Evolutionary conservation across 2,113 vertebrate species (phyloP).

Genomic region (Coregonus clupeaformis): DNA sequence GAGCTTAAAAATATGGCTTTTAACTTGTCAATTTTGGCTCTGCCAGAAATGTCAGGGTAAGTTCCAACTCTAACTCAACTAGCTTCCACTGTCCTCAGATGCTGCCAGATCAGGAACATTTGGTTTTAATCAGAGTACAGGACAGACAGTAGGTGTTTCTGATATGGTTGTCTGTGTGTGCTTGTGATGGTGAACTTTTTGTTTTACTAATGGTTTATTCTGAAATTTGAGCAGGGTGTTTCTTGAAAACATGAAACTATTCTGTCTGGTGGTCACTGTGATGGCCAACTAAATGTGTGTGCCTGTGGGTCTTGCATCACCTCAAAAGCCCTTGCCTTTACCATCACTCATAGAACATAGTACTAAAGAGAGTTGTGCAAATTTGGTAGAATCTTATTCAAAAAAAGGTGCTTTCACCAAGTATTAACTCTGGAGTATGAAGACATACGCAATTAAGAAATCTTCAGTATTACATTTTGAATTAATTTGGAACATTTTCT

Average conservation of each 20-base stretch:
- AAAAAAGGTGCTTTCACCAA: too few species aligned
- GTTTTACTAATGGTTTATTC: slow-evolving; percentile 53
- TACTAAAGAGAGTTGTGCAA: neutral
- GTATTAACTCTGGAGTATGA: too few species aligned
- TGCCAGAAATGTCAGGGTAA: neutral
- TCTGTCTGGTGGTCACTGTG: too few species aligned
- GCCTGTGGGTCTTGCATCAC: neutral
- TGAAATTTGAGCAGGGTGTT: slow-evolving; percentile 57
- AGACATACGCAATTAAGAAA: too few species aligned
- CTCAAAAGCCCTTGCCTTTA: neutral
- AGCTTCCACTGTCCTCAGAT: slow-evolving; percentile 11
- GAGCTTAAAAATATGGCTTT: neutral
- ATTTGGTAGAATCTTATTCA: too few species aligned
- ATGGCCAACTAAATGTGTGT: neutral
- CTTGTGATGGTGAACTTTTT: slow-evolving; percentile 18
- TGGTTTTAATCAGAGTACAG: slow-evolving; percentile 55
- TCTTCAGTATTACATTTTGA: too few species aligned
- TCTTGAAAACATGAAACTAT: slow-evolving; percentile 48
- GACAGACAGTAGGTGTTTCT: slow-evolving; percentile 34
- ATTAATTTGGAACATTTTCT: too few species aligned
- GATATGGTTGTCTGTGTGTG: slow-evolving; percentile 19
- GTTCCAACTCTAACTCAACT: neutral
- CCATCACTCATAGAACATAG: too few species aligned
- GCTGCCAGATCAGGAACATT: slow-evolving; percentile 39
- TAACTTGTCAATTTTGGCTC: neutral